A percentile compares a stretch with the other conserved stretches of the same genome.
These are phyloP conservation scores for Neogobius melanostomus DNA, from an alignment of 2,113 vertebrate genomes.

Conservation along the genomic window DNA sequence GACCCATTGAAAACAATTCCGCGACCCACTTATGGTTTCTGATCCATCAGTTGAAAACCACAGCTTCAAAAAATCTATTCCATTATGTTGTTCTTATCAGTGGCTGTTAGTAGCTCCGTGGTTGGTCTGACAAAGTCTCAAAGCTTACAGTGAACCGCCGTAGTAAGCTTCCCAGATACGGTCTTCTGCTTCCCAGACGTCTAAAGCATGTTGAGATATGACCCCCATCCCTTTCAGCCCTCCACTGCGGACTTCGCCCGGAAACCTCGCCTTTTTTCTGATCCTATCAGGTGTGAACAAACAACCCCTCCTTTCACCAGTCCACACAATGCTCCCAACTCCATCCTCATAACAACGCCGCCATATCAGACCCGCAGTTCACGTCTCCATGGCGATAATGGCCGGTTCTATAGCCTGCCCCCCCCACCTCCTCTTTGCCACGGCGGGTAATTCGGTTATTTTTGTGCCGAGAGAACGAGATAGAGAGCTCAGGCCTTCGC, in stretches of 20 bases:
- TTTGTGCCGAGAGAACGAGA: constrained; percentile 38
- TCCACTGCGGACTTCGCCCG: constrained; percentile 17
- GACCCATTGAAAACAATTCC: no score
- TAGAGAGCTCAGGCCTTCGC: constrained; percentile 35
- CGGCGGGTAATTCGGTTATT: constrained; percentile 65
- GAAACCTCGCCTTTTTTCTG: constrained; percentile 22
- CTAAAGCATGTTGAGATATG: neutral
- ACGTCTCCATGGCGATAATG: constrained; percentile 73
- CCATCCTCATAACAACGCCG: constrained; percentile 50
- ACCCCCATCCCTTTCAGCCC: neutral
- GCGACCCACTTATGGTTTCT: no score
- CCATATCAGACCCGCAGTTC: constrained; percentile 60
- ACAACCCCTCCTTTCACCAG: constrained; percentile 12
- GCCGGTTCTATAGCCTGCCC: constrained; percentile 51
- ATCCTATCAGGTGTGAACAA: constrained; percentile 35
- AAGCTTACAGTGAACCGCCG: neutral
- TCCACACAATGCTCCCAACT: constrained; percentile 53
- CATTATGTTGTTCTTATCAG: neutral
- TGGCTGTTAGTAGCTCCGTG: no score
- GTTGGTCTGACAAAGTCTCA: neutral
- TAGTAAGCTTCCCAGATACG: neutral
- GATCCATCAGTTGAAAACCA: no score
- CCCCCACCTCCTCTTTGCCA: constrained; percentile 11
- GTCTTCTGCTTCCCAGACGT: neutral
- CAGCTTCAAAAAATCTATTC: neutral